Base-by-base conservation (phyloP, 2,113 vertebrate species). In the Calypte anna region DNA sequence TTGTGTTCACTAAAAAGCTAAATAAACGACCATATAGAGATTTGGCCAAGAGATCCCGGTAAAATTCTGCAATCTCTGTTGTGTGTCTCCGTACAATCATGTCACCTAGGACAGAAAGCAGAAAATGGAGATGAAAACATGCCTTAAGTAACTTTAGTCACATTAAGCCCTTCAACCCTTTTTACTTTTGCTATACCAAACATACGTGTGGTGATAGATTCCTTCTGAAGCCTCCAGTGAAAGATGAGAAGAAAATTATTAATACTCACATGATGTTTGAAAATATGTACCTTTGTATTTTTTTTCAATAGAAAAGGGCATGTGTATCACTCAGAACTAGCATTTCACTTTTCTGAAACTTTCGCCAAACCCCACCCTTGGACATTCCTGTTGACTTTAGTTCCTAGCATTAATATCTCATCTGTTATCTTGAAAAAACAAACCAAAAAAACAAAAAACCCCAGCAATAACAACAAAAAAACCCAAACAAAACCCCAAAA, bases 41-140 rank as follows among this genome's bases (percentile, higher is more conserved):
- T 97, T 99, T 99, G 79, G 98, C 98, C 62, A 99, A 95, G 68
- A 99, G 98, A 91, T 99, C 99, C 53, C 98, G 98, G 96, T 98
- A 98, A 92, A 98, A 98, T 68, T 98, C 98, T 53, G 99, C 98
- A 88, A 98, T 98, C 81, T 98, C 98, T 72, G 98, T 94, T 1
- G 98, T 98, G 82, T 99, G 98, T 43, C 98, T 98, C 14, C 98
- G 97, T 38, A 98, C 98, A 83, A 99, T 98, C 86, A 97, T 92
- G 64, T 99, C 99, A 91, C 99, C 99, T 99, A 90, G 31, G 77
- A 85, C 1, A 57, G 63, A n/a, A 93, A 86, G 48, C 28, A 91
- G 50, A 89, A 86, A 92, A 57, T 12, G 25, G 70, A 94, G 44
- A 67, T 85, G 46, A 57, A 89, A 77, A 25, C 15, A 8, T 54